Percentiles rank a stretch among this genome's conserved stretches.
Evolutionary conservation across 2,113 vertebrate genomes (phyloP).

Genomic region (Myocastor coypus): DNA sequence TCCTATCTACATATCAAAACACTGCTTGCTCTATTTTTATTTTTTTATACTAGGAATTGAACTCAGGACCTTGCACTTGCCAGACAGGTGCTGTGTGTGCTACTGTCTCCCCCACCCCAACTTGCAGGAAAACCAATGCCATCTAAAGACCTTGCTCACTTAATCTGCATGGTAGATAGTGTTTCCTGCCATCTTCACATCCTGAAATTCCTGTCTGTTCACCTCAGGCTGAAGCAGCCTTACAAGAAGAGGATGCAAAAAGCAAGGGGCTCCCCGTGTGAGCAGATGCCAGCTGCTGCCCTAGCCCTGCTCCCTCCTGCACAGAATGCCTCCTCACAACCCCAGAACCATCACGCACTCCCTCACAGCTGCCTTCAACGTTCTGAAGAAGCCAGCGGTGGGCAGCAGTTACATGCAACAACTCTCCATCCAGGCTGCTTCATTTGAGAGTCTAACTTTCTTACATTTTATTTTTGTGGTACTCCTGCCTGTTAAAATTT

Average conservation of each 20-base stretch:
- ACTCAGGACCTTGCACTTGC: too few species aligned
- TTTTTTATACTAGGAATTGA: too few species aligned
- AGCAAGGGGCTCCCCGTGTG: too few species aligned
- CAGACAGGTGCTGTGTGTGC: too few species aligned
- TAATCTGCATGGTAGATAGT: rapidly evolving
- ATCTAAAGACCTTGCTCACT: neutral
- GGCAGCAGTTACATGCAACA: neutral
- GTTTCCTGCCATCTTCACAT: neutral
- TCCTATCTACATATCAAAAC: neutral
- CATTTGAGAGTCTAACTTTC: neutral
- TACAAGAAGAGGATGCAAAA: neutral
- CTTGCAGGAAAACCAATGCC: neutral
- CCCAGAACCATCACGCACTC: too few species aligned
- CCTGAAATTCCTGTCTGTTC: neutral
- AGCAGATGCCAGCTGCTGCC: neutral
- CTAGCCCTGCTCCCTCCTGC: neutral
- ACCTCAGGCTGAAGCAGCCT: neutral
- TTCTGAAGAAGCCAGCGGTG: neutral
- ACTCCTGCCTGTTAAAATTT: neutral
- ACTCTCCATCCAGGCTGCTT: neutral
- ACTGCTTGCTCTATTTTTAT: too few species aligned
- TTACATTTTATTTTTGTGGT: neutral
- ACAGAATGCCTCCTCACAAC: rapidly evolving
- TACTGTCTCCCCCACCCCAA: neutral
- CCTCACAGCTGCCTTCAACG: rapidly evolving